Base-by-base conservation (phyloP, 2,888 invertebrate genomes). In the Lysandra coridon region DNA sequence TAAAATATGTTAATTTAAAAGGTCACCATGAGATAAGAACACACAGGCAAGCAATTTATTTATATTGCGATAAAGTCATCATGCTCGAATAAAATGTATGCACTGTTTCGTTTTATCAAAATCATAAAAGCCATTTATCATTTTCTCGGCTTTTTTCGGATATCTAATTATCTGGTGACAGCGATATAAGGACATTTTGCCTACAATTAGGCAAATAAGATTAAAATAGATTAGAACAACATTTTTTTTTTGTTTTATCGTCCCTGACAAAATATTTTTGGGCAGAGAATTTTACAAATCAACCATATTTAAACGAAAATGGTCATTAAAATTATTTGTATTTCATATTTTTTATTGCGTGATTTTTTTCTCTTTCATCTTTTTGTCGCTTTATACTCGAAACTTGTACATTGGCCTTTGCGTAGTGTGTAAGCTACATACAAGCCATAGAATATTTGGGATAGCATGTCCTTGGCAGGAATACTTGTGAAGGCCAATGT, bases 1-100 rank as follows among this genome's bases (percentile, higher is more conserved):
- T 12, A 69, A 69, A 69, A 33, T 69, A 69, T 69, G 69, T 14
- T 69, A 69, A 69, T 69, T 69, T 23, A 1, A 69, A 69, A 69
- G 33, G 69, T 33, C 33, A 5, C 14, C 5, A 69, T 37, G 14
- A 69, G 33, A 37, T 69, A 64, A 1, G 7, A 10, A 33, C 17
- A 64, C 33, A 33, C 14, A 37, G 14, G 5, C 17, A 37, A 4
- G 14, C 33, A 69, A 33, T 14, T 33, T 33, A 33, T 12, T 33
- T 69, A 14, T 69, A 37, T 37, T 30, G 33, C 7, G 33, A 37
- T 69, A 64, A 10, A 64, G 30, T 30, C 12, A 30, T 64, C 10
- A 23, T 4, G 30, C 64, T 12, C 30, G 10, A 23, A 64, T 64
- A 23, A 30, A 23, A 64, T 64, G 30, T 64, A 64, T 64, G 64